Base-by-base conservation (phyloP, 2,888 invertebrate species). In the Hydraecia micacea region DNA sequence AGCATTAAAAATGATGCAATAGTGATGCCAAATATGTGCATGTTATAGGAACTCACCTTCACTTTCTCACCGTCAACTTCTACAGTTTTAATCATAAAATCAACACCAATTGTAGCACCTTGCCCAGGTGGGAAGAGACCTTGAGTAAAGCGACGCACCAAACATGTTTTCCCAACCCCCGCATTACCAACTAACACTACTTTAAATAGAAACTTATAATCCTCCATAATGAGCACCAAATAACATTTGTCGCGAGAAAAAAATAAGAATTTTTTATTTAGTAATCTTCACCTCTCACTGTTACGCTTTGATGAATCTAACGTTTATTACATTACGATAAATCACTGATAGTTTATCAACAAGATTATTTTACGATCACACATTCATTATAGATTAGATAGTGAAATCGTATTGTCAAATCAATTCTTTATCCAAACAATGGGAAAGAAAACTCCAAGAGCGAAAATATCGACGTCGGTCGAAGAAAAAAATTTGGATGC, bases 81-180 rank as follows among this genome's bases (percentile, higher is more conserved):
- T 15, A 99, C 99, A 75, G 99, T 99, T 97, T 99, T 99, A 84
- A 99, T 99, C 99, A 99, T 99, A 95, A 99, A 99, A 97, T 99
- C 99, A 46, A 99, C 99, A 78, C 99, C 99, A 91, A 99, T 99
- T 6, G 99, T 99, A 77, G 99, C 99, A 88, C 99, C 99, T 97
- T 99, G 99, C 25, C 99, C 99, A 55, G 99, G 99, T 73, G 99
- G 99, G 96, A 99, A 99, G 71, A 99, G 97, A 4, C 99, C 99
- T 97, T 99, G 99, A 63, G 99, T 99, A 95, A 99, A 99, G 91
- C 99, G 97, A 86, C 99, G 97, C 79, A 99, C 99, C 77, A 99
- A 97, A 96, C 99, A 99, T 74, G 99, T 99, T 96, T 99, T 99
- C 39, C 99, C 99, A 86, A 99, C 99, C 77, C 99, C 99, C 87